Evolutionary conservation across 2,888 invertebrate genomes (phyloP), one percentile per base, ranked within the genome.

Genomic region (Linnaemya tessellans): DNA sequence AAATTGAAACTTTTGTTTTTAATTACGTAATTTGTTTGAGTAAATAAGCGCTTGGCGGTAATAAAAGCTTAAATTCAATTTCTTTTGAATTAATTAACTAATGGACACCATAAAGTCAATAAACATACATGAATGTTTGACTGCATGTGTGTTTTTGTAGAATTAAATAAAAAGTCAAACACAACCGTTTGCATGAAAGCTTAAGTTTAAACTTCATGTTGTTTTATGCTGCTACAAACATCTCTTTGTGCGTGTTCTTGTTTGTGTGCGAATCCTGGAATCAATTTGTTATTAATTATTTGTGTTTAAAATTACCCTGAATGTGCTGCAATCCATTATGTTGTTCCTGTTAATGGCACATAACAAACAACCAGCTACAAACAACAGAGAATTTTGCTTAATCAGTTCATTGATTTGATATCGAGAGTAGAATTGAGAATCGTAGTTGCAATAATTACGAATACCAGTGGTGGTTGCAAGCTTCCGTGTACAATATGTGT

Each of bases 371-470:
- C 0, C n/a, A 60, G 10, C 43, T 58, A 64, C 46, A 49, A 41
- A 56, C 11, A 38, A 38, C 46, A 46, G 18, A 41, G 68, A 4
- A 0, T 78, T 79, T 9, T 60, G 9, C 65, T 18, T 73, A 51
- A 79, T 41, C 78, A 38, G 51, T 79, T 79, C 78, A 79, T 51
- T 79, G 78, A 78, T 60, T 78, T 68, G 25, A 51, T 79, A 41
- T 79, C 78, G 62, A 62, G 70, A 49, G 1, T 38, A 8, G 13
- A 35, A 58, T 58, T 18, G 18, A 9, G 49, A 18, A 9, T 18
- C 9, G 49, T 18, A 20, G 49, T 49, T 1, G 2, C 4, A 3
- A 56, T 35, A 78, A 68, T 78, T 67, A 46, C 22, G 41, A 41
- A 1, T 9, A 41, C 38, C 11, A 38, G 38, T 18, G 3, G 43